These are phyloP conservation scores for Amphipoea lucens DNA, from an alignment of 2,888 invertebrate genomes.

Conservation along the genomic window DNA sequence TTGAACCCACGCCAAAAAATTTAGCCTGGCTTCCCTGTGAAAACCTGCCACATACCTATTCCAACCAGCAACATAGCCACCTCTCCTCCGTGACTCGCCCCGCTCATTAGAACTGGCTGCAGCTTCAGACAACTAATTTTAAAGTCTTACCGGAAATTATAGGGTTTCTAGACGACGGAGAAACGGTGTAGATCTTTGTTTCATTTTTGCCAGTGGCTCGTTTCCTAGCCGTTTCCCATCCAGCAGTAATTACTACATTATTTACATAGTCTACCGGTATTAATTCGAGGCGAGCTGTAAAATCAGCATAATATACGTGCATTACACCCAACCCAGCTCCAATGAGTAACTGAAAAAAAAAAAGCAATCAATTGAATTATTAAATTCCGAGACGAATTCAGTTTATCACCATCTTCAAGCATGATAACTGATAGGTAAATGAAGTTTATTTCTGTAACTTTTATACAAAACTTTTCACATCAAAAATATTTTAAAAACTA, in stretches of 20 bases:
- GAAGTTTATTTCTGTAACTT: background rate
- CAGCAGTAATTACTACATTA: background rate
- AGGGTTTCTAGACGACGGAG: background rate
- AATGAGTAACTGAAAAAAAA: background rate
- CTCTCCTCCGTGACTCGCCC: no score
- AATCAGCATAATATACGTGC: background rate
- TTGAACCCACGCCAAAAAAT: no score
- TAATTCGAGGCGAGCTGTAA: background rate
- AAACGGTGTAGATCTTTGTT: background rate
- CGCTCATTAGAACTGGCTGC: no score
- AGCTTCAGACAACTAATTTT: no score
- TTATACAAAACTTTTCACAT: background rate
- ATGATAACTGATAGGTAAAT: background rate
- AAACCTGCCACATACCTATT: no score
- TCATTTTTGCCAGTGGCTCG: background rate
- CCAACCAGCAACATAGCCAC: no score
- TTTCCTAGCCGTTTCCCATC: background rate
- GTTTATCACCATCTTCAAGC: background rate
- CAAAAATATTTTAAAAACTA: background rate
- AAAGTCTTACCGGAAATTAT: background rate
- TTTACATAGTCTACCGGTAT: background rate
- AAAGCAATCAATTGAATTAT: background rate
- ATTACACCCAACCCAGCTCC: background rate
- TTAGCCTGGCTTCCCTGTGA: no score
- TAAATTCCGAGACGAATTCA: background rate